Evolutionary conservation across 2,888 invertebrate species (phyloP).

Genomic region (Drosophila setosimentum): DNA sequence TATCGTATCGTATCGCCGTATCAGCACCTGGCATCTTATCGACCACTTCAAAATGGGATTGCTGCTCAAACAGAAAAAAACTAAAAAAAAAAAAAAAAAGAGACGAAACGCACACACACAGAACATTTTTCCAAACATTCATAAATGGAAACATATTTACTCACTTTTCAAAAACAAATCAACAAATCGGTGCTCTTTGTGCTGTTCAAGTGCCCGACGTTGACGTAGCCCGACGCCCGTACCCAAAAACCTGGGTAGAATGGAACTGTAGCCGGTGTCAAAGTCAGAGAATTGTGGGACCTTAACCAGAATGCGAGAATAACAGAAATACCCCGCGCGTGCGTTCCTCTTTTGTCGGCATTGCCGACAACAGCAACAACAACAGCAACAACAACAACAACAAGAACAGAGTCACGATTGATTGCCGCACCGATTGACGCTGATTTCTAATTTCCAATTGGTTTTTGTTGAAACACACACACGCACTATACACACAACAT

Average conservation of each 20-base stretch:
- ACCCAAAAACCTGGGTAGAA: constrained; percentile 33
- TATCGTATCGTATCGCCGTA: constrained; percentile 45
- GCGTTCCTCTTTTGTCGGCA: constrained; percentile 74
- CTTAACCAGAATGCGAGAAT: constrained; percentile 17
- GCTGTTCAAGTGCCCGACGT: constrained; percentile 68
- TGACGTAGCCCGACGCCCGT: constrained; percentile 2
- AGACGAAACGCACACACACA: constrained; percentile 57
- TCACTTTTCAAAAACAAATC: constrained; percentile 81
- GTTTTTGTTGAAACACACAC: constrained; percentile 57
- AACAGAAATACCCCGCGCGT: constrained; percentile 54
- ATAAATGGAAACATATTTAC: constrained; percentile 83
- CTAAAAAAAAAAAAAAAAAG: neutral
- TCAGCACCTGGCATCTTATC: constrained; percentile 79
- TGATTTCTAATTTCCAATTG: constrained; percentile 81
- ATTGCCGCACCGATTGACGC: constrained; percentile 78
- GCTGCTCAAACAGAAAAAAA: constrained; percentile 73
- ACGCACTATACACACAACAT: constrained; percentile 11
- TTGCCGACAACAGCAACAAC: constrained; percentile 23
- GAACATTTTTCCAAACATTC: constrained; percentile 74
- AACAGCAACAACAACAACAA: constrained; percentile 67
- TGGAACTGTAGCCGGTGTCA: constrained; percentile 40
- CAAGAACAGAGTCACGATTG: constrained; percentile 72
- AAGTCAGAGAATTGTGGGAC: constrained; percentile 18
- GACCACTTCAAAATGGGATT: constrained; percentile 80
- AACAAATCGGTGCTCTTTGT: constrained; percentile 81